Evolutionary conservation across 2,888 invertebrate species (phyloP).

Genomic region (Lasiommata megera): DNA sequence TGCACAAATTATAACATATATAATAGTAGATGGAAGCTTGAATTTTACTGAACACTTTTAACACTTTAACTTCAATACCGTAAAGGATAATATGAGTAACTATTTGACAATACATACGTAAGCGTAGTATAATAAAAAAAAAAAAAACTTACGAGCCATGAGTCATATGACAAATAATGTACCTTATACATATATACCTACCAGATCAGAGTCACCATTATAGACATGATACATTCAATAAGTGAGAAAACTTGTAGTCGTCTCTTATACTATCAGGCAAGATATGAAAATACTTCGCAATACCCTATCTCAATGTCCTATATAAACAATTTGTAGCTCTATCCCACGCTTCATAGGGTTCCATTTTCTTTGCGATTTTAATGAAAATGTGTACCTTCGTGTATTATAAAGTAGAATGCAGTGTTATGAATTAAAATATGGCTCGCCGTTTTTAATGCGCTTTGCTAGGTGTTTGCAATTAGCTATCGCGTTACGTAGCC

Average conservation of each 20-base stretch:
- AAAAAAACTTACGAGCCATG: no score
- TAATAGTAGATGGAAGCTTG: no score
- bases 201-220: not conserved
- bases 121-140: no score
- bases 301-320: slow-evolving; percentile 41
- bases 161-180: no score
- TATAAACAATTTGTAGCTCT: slow-evolving; percentile 49
- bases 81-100: no score
- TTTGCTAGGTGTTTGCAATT: slow-evolving; percentile 63
- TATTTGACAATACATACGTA: no score
- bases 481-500: slow-evolving; percentile 42
- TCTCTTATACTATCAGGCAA: slow-evolving; percentile 11
- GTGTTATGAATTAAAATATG: slow-evolving; percentile 73
- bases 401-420: slow-evolving; percentile 33
- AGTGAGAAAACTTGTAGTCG: not conserved
- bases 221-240: not conserved
- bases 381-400: slow-evolving; percentile 22
- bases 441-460: slow-evolving; percentile 65
- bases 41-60: no score
- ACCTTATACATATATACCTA: not conserved
- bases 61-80: no score
- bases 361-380: slow-evolving; percentile 17
- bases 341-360: slow-evolving; percentile 29
- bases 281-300: slow-evolving; percentile 35
- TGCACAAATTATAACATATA: no score